Conservation (phyloP, 1,140 invertebrate species). For the Pollicipes pollicipes region DNA sequence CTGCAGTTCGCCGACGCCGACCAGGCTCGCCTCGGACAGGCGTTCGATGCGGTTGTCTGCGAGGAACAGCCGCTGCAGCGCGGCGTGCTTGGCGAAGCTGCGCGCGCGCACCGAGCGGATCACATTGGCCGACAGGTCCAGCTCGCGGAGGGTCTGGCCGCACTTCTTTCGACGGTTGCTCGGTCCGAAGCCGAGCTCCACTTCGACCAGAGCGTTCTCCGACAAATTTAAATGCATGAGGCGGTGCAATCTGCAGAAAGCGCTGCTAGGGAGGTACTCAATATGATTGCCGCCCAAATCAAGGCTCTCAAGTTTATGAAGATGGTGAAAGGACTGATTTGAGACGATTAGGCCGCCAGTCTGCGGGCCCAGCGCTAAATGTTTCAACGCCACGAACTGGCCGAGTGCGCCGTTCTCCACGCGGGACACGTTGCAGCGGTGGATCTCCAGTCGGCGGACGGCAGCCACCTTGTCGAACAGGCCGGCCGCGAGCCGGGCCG, state of each 20-base stretch:
- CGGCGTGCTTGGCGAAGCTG: background rate
- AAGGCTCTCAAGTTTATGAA: background rate
- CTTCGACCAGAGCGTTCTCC: background rate
- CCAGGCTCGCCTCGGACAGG: background rate
- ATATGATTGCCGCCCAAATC: background rate
- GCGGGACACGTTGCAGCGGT: background rate
- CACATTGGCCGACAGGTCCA: constrained; percentile 75
- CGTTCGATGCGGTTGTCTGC: background rate
- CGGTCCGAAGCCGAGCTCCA: background rate
- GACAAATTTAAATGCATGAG: background rate
- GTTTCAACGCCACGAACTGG: background rate
- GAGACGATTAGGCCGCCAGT: background rate
- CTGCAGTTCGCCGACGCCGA: background rate
- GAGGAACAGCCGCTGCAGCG: background rate
- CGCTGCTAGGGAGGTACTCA: background rate
- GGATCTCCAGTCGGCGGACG: background rate
- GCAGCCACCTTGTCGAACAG: background rate
- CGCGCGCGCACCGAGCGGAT: constrained; percentile 57
- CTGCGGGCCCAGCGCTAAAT: background rate
- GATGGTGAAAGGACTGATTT: background rate
- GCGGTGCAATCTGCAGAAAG: background rate
- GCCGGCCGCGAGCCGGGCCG: background rate
- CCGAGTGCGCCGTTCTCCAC: background rate
- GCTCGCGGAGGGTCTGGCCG: constrained; percentile 10
- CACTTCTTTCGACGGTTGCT: background rate